These are phyloP conservation scores for Tachina grossa DNA, from an alignment of 2,888 invertebrate genomes.

Conservation along the genomic window DNA sequence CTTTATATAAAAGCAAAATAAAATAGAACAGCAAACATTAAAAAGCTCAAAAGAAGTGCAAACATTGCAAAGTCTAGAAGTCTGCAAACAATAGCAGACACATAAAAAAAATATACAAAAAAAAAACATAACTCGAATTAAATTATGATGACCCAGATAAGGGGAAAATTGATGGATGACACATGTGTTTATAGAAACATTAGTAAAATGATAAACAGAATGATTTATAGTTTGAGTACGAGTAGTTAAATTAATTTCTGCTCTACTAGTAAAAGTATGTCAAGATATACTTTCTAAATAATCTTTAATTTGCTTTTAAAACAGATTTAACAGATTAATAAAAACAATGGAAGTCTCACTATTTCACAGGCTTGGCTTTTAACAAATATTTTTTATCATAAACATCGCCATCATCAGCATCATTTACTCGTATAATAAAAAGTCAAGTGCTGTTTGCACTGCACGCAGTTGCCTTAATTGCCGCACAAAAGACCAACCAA, in stretches of 20 bases:
- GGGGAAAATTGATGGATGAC: slow-evolving; percentile 3
- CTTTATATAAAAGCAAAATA: slow-evolving; percentile 14
- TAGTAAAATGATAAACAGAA: background rate
- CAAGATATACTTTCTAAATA: background rate
- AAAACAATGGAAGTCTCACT: background rate
- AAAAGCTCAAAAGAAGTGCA: slow-evolving; percentile 43
- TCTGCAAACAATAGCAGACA: slow-evolving; percentile 34
- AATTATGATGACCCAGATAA: slow-evolving; percentile 44
- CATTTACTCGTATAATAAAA: background rate
- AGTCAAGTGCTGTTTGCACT: background rate
- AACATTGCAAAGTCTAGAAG: slow-evolving; percentile 42
- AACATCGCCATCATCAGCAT: background rate
- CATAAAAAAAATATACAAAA: background rate
- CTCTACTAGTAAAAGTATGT: background rate
- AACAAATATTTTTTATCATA: slow-evolving; percentile 35
- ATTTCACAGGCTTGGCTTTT: slow-evolving; percentile 53
- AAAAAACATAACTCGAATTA: background rate
- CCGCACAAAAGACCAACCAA: slow-evolving; percentile 39
- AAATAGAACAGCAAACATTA: background rate
- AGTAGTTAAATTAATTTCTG: background rate
- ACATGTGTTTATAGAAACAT: background rate
- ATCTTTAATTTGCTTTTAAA: background rate
- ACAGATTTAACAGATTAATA: too few species aligned
- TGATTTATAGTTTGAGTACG: slow-evolving; percentile 10
- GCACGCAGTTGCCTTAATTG: slow-evolving; percentile 30